Evolutionary conservation across 2,888 invertebrate genomes (phyloP), one percentile per base, ranked within the genome.

Genomic region (Eristalis pertinax): DNA sequence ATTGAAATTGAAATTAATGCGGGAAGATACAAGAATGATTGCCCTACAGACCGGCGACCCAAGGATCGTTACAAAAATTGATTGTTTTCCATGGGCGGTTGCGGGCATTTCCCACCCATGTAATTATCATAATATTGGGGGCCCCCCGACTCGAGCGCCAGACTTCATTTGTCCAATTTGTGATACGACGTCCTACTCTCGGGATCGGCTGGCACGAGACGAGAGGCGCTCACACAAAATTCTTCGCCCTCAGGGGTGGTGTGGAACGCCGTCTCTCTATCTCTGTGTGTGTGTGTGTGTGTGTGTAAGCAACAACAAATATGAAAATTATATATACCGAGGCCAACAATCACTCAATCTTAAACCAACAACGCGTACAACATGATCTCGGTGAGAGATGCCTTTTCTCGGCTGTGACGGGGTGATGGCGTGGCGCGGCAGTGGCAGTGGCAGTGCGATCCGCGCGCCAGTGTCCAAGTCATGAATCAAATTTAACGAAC

Each of bases 401-500:
- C 41, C 38, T 60, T 65, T 38, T 11, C 22, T 35, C 22, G n/a
- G 65, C n/a, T n/a, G n/a, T n/a, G n/a, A n/a, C n/a, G n/a, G n/a
- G n/a, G n/a, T n/a, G n/a, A n/a, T n/a, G n/a, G n/a, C n/a, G n/a
- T n/a, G 22, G 56, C 58, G 62, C 58, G 41, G 62, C 35, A 4
- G 56, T n/a, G n/a, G n/a, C 56, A 5, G 64, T 63, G 68, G 78
- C 38, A 75, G 67, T 65, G 60, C 38, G n/a, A n/a, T n/a, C n/a
- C n/a, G n/a, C 35, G 70, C 69, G 41, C 68, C 76, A 86, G 73
- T 83, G 83, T 83, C 78, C 89, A 83, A 88, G 85, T 91, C 92
- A 92, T 92, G 92, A 92, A 92, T 92, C 92, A 92, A 92, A 92
- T 92, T 92, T 92, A 92, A 92, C 92, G 92, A 92, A 92, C 91